Conservation (phyloP, 1,140 invertebrate species). For the Octopus bimaculoides region DNA sequence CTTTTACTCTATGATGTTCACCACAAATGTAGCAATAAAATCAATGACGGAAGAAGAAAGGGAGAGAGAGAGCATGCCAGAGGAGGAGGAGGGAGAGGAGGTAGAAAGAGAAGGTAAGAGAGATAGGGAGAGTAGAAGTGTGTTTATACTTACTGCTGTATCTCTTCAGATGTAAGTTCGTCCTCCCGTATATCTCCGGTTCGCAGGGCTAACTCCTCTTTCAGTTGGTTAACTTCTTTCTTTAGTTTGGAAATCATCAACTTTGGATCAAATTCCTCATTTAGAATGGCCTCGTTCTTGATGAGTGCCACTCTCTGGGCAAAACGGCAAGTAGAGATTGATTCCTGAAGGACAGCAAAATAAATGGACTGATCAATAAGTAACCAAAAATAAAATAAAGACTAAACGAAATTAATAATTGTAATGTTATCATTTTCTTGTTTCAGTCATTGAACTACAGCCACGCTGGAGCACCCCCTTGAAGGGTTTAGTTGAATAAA, state of each 20-base stretch:
- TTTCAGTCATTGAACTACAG: too few relatives aligned
- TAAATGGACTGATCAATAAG: too few relatives aligned
- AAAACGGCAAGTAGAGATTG: slow-evolving; percentile 69
- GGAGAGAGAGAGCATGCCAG: too few relatives aligned
- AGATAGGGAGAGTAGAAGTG: neutral
- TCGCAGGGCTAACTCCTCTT: slow-evolving; percentile 51
- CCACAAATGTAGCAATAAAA: too few relatives aligned
- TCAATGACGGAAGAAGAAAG: too few relatives aligned
- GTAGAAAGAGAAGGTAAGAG: neutral
- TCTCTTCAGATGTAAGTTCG: slow-evolving; percentile 47
- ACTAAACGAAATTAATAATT: slow-evolving; percentile 5
- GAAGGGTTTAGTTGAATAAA: too few relatives aligned
- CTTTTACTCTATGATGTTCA: too few relatives aligned
- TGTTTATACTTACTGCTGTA: slow-evolving; percentile 37
- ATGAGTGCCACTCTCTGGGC: slow-evolving; percentile 68
- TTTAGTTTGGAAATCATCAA: slow-evolving; percentile 60
- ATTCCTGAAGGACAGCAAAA: slow-evolving; percentile 56
- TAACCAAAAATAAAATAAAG: neutral
- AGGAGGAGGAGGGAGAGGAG: too few relatives aligned
- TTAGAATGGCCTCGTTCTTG: slow-evolving; percentile 62
- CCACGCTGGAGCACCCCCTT: too few relatives aligned
- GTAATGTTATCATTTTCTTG: too few relatives aligned
- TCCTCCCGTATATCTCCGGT: slow-evolving; percentile 53
- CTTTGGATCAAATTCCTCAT: slow-evolving; percentile 62
- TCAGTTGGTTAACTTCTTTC: slow-evolving; percentile 54